These are phyloP conservation scores for Autographa pulchrina DNA, from an alignment of 2,888 invertebrate genomes.

Conservation along the genomic window DNA sequence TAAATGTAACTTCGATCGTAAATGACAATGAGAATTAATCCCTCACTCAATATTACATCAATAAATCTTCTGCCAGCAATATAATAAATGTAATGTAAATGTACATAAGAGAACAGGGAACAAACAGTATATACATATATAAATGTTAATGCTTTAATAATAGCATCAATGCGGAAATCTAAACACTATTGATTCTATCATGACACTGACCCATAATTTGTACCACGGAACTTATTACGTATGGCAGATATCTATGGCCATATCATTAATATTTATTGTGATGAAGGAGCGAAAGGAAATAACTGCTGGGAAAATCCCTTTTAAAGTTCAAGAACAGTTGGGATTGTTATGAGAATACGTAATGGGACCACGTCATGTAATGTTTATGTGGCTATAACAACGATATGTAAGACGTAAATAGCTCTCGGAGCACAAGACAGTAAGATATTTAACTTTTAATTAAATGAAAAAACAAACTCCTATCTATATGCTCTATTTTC, in stretches of 20 bases:
- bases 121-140: slow-evolving; percentile 38
- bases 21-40: neutral
- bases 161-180: slow-evolving; percentile 41
- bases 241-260: slow-evolving; percentile 19
- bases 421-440: too few species aligned
- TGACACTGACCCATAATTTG: slow-evolving; percentile 36
- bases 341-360: neutral
- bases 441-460: neutral
- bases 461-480: too few species aligned
- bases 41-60: neutral
- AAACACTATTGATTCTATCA: slow-evolving; percentile 15
- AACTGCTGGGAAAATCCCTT: slow-evolving; percentile 17
- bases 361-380: neutral
- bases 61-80: neutral
- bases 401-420: too few species aligned
- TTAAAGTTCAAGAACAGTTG: slow-evolving; percentile 50
- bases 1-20: neutral
- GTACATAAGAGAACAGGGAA: slow-evolving; percentile 6
- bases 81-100: slow-evolving; percentile 6
- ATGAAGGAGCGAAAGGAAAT: slow-evolving; percentile 49
- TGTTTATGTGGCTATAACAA: neutral
- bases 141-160: slow-evolving; percentile 18
- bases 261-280: slow-evolving; percentile 18
- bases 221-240: slow-evolving; percentile 43
- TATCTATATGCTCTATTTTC: too few species aligned